phyloP scores from a whole-genome alignment of 2,113 vertebrate species.

The Ahaetulla prasina region DNA sequence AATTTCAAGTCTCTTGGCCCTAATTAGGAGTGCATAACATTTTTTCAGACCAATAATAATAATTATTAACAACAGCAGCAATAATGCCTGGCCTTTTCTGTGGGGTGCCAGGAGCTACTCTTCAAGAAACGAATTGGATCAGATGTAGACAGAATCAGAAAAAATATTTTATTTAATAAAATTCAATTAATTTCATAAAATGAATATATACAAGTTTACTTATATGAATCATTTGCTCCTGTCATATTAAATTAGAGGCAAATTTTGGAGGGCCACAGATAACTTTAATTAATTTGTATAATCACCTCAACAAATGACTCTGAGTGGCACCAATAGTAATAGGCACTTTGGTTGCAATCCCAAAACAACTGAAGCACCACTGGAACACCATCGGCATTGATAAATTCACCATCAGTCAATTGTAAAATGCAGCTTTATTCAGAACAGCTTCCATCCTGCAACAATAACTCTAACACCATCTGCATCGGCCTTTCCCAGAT shows the following conservation, averaged over 20 bases:
- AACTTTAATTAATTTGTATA: not conserved
- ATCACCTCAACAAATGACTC: not conserved
- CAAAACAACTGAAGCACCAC: no score
- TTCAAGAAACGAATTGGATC: not conserved
- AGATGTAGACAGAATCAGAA: not conserved
- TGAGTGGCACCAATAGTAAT: not conserved
- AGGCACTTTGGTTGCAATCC: no score
- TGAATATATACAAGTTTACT: not conserved
- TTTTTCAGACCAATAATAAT: not conserved
- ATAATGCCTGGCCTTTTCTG: no score
- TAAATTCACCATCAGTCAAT: no score
- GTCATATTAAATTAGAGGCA: not conserved
- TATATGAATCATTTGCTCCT: not conserved
- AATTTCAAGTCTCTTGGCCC: not conserved
- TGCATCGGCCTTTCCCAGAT: no score
- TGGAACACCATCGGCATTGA: no score
- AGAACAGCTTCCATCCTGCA: no score
- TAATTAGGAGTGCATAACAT: not conserved
- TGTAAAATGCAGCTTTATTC: no score
- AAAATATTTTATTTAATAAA: not conserved
- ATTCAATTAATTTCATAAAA: not conserved
- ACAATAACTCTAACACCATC: no score
- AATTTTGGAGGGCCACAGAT: not conserved
- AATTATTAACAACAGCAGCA: no score
- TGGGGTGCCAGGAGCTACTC: not conserved